Conservation (phyloP, 1,140 invertebrate genomes). For the Cydia amplana region DNA sequence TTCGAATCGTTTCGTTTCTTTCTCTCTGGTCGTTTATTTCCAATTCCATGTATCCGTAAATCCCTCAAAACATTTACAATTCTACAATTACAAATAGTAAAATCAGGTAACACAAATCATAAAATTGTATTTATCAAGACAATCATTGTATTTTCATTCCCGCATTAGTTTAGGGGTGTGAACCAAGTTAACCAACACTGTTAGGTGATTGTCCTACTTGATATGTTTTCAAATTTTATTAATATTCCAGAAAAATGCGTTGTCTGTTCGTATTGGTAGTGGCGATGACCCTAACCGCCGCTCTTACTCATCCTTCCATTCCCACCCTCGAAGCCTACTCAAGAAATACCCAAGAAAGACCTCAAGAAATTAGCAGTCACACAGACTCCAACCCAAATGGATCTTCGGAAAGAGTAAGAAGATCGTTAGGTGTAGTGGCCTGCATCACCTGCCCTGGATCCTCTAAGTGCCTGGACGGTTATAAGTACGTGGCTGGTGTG, state of each 20-base stretch:
- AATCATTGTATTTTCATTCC: too few species aligned
- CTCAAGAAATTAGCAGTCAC: not conserved
- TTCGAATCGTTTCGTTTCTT: too few species aligned
- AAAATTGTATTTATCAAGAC: too few species aligned
- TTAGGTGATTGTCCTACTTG: too few species aligned
- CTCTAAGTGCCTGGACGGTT: not conserved
- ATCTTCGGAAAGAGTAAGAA: not conserved
- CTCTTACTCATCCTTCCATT: not conserved
- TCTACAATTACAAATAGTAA: too few species aligned
- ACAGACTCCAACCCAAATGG: not conserved
- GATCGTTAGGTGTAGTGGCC: not conserved
- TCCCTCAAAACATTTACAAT: too few species aligned
- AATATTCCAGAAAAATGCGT: not conserved
- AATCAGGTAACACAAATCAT: too few species aligned
- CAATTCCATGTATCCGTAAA: too few species aligned
- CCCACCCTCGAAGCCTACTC: not conserved
- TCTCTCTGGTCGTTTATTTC: too few species aligned
- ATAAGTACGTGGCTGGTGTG: not conserved
- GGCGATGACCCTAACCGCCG: not conserved
- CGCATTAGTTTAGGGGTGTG: not conserved
- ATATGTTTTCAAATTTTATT: not conserved
- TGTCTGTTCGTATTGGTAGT: not conserved
- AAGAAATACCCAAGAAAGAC: not conserved
- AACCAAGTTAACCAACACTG: not conserved
- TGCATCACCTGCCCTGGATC: not conserved